Percentiles rank a stretch among this genome's conserved stretches.
phyloP scores from a whole-genome alignment of 2,888 invertebrate species.

The Theretra japonica region DNA sequence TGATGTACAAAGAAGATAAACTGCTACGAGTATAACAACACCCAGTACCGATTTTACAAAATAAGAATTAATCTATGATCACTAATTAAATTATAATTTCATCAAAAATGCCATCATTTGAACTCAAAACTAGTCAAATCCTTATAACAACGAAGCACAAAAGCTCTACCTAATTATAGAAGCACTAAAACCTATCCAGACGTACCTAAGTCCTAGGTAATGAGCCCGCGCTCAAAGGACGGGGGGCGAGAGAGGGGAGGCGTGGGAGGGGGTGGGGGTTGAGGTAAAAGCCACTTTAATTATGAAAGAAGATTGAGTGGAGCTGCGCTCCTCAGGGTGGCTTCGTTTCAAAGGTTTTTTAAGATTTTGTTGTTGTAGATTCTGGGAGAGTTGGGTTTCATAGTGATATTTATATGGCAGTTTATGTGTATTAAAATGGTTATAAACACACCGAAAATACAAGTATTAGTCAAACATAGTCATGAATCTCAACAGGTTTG shows the following conservation, averaged over 20 bases:
- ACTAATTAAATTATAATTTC: too few species aligned
- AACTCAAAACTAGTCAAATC: background rate
- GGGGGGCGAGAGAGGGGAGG: constrained; percentile 40
- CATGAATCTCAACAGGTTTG: too few species aligned
- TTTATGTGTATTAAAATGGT: too few species aligned
- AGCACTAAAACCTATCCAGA: constrained; percentile 62
- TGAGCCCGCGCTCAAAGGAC: constrained; percentile 66
- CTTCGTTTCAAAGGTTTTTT: constrained; percentile 32
- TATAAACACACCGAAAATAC: background rate
- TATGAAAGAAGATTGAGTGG: constrained; percentile 82
- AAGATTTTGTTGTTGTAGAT: constrained; percentile 27
- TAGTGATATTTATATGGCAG: background rate
- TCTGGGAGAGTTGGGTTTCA: background rate
- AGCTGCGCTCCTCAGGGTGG: constrained; percentile 41
- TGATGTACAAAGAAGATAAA: too few species aligned
- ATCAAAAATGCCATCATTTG: too few species aligned
- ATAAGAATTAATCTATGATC: too few species aligned
- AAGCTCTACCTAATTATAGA: constrained; percentile 56
- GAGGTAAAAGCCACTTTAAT: constrained; percentile 78
- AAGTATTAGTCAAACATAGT: too few species aligned
- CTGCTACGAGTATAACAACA: too few species aligned
- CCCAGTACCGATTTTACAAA: too few species aligned
- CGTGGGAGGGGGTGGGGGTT: constrained; percentile 45
- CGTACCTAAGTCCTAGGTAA: constrained; percentile 70
- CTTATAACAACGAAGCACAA: constrained; percentile 12